Base-by-base conservation (phyloP, 1,140 invertebrate species). In the Heliothis subflexa region DNA sequence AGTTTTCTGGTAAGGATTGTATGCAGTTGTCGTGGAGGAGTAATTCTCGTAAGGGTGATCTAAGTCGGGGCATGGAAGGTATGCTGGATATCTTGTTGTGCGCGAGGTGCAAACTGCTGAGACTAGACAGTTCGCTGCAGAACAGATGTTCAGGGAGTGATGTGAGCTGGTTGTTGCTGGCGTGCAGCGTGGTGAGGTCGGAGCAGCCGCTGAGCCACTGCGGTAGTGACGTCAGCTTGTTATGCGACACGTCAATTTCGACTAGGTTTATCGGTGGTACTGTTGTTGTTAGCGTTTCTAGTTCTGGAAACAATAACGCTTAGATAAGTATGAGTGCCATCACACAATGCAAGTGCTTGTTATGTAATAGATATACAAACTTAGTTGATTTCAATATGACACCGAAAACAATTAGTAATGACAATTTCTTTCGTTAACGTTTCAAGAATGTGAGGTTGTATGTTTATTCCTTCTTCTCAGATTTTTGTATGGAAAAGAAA, bases 1-100 rank as follows among this genome's bases (percentile, higher is more conserved):
- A 97, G 83, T 96, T 97, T 54, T 96, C 96, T 11, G 97, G 97
- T 72, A 98, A 89, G 12, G 95, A 94, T 72, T 97, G 96, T 78
- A 98, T 94, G 77, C 96, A 96, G 89, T 98, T 98, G 88, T 97
- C 97, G 86, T 98, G 97, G 45, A 98, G 91, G 59, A 97, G 96
- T 13, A 98, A 85, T 89, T 97, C 96, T 84, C 96, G 96, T 52
- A 98, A 92, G 13, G 96, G 96, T 66, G 96, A 90, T 79, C 96
- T 95, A 61, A 95, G 93, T 68, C 97, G 95, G 0, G 97, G 97
- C 84, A 97, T 95, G 21, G 96, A 96, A 40, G 97, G 97, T 52
- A 98, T 94, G 28, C 96, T 95, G 83, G 96, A 96, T 47, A 98
- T 94, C 85, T 96, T 96, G 87, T 98, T 98, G 93, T 97, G 97